These are phyloP conservation scores for Mylabris phalerata DNA, from an alignment of 1,140 invertebrate genomes.

Conservation along the genomic window DNA sequence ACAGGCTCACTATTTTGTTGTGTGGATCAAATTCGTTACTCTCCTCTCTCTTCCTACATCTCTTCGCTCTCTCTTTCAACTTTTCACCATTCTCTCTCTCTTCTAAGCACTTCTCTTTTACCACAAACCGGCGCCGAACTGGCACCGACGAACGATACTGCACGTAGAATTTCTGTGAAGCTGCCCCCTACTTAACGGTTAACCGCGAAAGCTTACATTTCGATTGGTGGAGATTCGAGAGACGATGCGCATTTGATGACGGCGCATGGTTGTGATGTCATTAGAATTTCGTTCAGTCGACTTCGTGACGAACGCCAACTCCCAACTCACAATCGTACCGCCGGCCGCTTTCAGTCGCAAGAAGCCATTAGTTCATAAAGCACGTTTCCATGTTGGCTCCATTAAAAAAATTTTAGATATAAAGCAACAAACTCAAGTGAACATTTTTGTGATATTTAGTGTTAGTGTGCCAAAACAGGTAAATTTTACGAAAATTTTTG, in stretches of 20 bases:
- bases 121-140: conserved; percentile 23
- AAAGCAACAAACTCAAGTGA: conserved; percentile 32
- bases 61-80: conserved; percentile 42
- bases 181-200: conserved; percentile 20
- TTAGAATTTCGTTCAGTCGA: neutral
- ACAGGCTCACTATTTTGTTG: conserved; percentile 44
- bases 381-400: conserved; percentile 37
- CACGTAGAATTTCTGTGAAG: conserved; percentile 31
- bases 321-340: conserved; percentile 21
- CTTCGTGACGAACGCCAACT: conserved; percentile 7
- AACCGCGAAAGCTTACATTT: conserved; percentile 27
- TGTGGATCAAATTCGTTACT: conserved; percentile 43
- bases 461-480: conserved; percentile 44
- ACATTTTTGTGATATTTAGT: conserved; percentile 43
- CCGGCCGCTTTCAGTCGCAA: conserved; percentile 40
- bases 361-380: conserved; percentile 33
- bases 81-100: conserved; percentile 44
- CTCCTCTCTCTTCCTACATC: conserved; percentile 34
- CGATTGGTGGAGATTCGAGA: conserved; percentile 29
- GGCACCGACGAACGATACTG: conserved; percentile 6
- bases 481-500: conserved; percentile 25
- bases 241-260: conserved; percentile 20
- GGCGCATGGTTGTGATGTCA: conserved; percentile 31
- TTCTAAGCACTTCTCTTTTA: conserved; percentile 36
- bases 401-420: conserved; percentile 24